Conservation (phyloP, 2,113 vertebrate species). For the Bolborhynchus lineola region DNA sequence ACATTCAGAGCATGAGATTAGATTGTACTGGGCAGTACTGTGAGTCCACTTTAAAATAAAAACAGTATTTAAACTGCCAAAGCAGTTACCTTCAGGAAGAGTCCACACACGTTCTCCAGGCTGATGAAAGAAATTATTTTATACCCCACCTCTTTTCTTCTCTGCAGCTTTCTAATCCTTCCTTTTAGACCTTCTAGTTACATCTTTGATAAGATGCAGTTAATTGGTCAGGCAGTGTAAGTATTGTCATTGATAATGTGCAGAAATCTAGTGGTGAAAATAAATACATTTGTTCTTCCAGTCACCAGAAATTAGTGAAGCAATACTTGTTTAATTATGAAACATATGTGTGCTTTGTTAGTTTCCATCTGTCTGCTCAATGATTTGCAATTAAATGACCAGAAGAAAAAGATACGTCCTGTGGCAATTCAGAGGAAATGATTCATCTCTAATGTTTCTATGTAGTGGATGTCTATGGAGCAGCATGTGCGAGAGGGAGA, state of each 20-base stretch:
- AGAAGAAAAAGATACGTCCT: slow-evolving; percentile 60
- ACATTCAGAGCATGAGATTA: not conserved
- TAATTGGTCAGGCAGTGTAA: slow-evolving; percentile 1
- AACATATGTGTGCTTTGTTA: slow-evolving; percentile 57
- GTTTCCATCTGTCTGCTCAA: slow-evolving; percentile 44
- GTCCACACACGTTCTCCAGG: not conserved
- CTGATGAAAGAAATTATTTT: not conserved
- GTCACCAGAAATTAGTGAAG: slow-evolving; percentile 65
- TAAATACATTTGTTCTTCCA: slow-evolving; percentile 58
- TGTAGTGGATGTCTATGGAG: not conserved
- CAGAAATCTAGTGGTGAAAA: slow-evolving; percentile 44
- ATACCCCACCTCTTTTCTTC: not conserved
- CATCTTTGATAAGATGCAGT: not conserved
- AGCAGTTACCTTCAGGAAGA: not conserved
- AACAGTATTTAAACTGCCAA: not conserved
- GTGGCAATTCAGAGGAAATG: slow-evolving; percentile 22
- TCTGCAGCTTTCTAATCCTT: not conserved
- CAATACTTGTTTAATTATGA: slow-evolving; percentile 63
- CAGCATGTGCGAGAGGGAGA: not conserved
- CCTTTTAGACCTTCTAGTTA: not conserved
- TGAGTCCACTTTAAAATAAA: not conserved
- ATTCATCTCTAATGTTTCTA: slow-evolving; percentile 48
- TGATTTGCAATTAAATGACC: slow-evolving; percentile 69
- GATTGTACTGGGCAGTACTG: not conserved
- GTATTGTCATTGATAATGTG: not conserved